These are phyloP conservation scores for Barbus barbus DNA, from an alignment of 2,113 vertebrate genomes.

Conservation along the genomic window DNA sequence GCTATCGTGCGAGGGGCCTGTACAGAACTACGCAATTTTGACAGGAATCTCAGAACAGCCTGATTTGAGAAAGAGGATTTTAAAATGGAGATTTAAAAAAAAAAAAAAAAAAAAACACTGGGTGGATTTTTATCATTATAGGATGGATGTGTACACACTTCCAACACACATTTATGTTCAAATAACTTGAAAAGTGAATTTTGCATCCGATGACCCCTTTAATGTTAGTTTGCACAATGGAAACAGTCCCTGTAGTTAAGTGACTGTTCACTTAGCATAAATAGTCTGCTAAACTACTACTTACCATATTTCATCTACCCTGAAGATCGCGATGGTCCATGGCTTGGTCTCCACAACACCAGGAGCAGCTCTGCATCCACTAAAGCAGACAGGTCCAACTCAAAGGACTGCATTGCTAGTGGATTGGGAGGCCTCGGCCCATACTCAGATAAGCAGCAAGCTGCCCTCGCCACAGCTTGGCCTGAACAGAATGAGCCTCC, in stretches of 20 bases:
- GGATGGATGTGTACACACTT: no score
- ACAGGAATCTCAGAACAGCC: no score
- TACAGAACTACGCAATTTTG: no score
- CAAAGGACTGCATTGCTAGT: constrained; percentile 78
- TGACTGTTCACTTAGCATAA: neutral
- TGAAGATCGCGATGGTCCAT: constrained; percentile 91
- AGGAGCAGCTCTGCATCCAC: constrained; percentile 77
- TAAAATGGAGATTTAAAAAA: no score
- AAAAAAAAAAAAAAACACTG: no score
- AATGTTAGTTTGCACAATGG: neutral
- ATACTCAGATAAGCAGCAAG: constrained; percentile 77
- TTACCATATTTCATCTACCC: constrained; percentile 28
- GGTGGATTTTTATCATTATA: no score
- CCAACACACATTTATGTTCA: no score
- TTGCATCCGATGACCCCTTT: no score
- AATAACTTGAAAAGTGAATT: no score
- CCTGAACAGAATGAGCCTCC: constrained; percentile 82
- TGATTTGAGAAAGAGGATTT: no score
- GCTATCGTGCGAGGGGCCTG: no score
- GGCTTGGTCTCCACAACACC: constrained; percentile 86
- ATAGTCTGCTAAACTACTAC: neutral
- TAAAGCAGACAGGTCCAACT: constrained; percentile 83
- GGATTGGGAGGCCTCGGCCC: constrained; percentile 78
- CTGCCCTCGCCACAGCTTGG: constrained; percentile 75
- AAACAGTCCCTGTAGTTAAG: neutral